A percentile compares a stretch with the other conserved stretches of the same genome.
These are phyloP conservation scores for Aplocera efformata DNA, from an alignment of 2,888 invertebrate species.

Conservation along the genomic window DNA sequence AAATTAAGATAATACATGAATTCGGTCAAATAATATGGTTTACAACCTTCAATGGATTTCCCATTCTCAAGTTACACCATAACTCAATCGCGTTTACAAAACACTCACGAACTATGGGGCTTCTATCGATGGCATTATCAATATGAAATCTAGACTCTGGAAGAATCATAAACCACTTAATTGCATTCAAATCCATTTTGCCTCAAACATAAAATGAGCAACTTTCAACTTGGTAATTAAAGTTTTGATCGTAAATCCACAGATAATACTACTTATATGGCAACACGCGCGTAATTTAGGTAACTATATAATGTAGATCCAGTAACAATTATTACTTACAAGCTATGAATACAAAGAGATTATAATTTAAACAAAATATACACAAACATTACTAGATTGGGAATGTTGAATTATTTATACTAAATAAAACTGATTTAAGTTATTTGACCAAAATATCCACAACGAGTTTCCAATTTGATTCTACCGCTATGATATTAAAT, in stretches of 20 bases:
- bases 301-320: slow-evolving; percentile 59
- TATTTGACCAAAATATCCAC: background rate
- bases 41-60: no score
- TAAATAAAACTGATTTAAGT: slow-evolving; percentile 11
- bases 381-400: slow-evolving; percentile 60
- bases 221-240: no score
- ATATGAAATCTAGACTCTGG: background rate
- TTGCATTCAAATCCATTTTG: no score
- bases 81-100: no score
- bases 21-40: no score
- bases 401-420: slow-evolving; percentile 32
- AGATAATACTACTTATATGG: slow-evolving; percentile 61
- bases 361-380: slow-evolving; percentile 54
- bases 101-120: no score
- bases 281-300: slow-evolving; percentile 68
- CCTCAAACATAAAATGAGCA: no score
- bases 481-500: slow-evolving; percentile 50
- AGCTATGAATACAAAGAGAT: slow-evolving; percentile 34
- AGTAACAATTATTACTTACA: slow-evolving; percentile 30
- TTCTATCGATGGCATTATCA: background rate
- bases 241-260: background rate
- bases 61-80: no score
- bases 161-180: background rate
- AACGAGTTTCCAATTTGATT: slow-evolving; percentile 21
- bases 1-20: no score